Base-by-base conservation (phyloP, 2,113 vertebrate genomes). In the Cheilinus undulatus region DNA sequence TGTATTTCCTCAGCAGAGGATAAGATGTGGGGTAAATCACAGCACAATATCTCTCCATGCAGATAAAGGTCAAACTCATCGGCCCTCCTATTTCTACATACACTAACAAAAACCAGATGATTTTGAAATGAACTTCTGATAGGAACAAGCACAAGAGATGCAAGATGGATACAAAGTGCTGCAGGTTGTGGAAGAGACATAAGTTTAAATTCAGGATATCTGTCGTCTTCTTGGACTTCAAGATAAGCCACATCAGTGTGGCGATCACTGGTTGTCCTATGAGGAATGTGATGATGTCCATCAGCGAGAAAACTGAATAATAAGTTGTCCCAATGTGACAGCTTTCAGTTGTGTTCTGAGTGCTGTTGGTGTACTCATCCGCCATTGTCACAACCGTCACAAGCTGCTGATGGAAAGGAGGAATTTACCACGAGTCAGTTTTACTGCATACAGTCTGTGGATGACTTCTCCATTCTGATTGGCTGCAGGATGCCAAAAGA, bases 51-150 rank as follows among this genome's bases (percentile, higher is more conserved):
- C 87, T 58, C 71, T 89, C 87, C 24, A 88, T 1, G 50, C 83
- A 85, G 26, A 90, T 81, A 1, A 63, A 80, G 13, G 12, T 42
- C 65, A 89, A 24, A 30, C 13, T 77, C 57, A 76, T 53, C 0
- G 89, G 24, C 0, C 86, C 82, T 10, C 90, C 86, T 0, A 48
- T 65, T 38, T 85, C 62, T 0, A 14, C 24, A 0, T 45, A 88
- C 5, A 13, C 13, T 0, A 78, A 15, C 34, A 79, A 0, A 15
- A 81, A 54, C 0, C 0, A 15, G 5, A 65, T 14, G 4, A 86
- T 2, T 0, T 0, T 0, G 0, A 0, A 0, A 0, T 72, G 65
- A 0, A 0, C 0, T 0, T 1, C 0, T 0, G 23, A 0, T 0
- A n/a, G 3, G 40, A 65, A 26, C 8, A 82, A 0, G 26, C 15